These are phyloP conservation scores for Archilochus colubris DNA, from an alignment of 2,113 vertebrate genomes.

Conservation along the genomic window DNA sequence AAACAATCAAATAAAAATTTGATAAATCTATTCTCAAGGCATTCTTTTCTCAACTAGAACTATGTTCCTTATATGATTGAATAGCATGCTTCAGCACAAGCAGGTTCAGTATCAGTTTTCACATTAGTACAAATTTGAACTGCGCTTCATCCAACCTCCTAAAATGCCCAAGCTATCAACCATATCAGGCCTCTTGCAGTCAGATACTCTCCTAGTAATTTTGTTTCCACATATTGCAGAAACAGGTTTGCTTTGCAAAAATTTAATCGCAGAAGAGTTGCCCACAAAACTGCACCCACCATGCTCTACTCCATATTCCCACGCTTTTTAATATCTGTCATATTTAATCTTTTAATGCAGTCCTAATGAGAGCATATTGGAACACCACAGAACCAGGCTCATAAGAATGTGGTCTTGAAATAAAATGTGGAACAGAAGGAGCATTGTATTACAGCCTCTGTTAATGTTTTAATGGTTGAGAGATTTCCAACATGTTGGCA, in stretches of 20 bases:
- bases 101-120: background rate
- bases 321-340: constrained; percentile 63
- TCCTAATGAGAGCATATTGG: constrained; percentile 61
- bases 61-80: background rate
- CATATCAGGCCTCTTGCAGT: background rate
- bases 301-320: constrained; percentile 38
- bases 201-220: background rate
- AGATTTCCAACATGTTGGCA: constrained; percentile 69
- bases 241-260: constrained; percentile 31
- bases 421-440: constrained; percentile 54
- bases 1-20: background rate
- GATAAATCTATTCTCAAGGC: background rate
- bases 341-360: constrained; percentile 64
- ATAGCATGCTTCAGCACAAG: background rate
- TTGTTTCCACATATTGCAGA: constrained; percentile 25
- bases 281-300: constrained; percentile 25
- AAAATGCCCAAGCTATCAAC: background rate
- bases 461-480: constrained; percentile 72
- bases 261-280: background rate
- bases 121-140: background rate
- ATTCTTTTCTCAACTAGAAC: background rate
- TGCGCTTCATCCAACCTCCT: background rate
- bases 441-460: constrained; percentile 64
- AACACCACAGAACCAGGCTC: constrained; percentile 53
- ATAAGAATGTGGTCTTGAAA: constrained; percentile 57